These are phyloP conservation scores for Echinometra lucunter DNA, from an alignment of 53 echinoderm and acorn worm species.

Conservation along the genomic window DNA sequence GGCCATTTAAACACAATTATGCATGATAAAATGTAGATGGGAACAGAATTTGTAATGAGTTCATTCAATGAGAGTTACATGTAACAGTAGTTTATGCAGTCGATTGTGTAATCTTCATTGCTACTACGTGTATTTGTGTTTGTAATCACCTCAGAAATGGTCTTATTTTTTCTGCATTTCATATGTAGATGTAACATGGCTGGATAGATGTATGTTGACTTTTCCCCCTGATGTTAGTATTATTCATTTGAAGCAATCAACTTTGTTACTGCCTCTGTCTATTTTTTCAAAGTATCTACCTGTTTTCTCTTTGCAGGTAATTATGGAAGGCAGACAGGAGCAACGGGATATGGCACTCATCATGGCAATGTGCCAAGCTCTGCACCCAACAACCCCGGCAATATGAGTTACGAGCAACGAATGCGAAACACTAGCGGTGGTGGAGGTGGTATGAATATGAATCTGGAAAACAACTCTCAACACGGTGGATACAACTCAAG, in stretches of 20 bases:
- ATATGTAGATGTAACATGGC: neutral
- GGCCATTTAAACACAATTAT: neutral
- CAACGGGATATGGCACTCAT: constrained; percentile 76
- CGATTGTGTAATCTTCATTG: neutral
- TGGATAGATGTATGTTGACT: neutral
- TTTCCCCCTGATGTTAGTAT: neutral
- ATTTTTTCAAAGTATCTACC: neutral
- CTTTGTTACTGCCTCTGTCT: neutral
- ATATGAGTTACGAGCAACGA: constrained; percentile 76
- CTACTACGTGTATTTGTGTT: neutral
- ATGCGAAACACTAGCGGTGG: constrained; percentile 73
- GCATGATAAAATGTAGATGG: neutral
- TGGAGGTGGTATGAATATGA: constrained; percentile 74
- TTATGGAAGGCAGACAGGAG: constrained; percentile 77
- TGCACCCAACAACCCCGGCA: constrained; percentile 69
- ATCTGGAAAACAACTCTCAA: constrained; percentile 91
- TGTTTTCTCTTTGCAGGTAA: constrained; percentile 74
- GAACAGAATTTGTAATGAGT: too few relatives aligned
- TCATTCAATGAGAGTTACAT: too few relatives aligned
- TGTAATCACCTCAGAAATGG: neutral
- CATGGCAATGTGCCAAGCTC: constrained; percentile 75
- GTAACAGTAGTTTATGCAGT: too few relatives aligned
- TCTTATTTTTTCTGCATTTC: neutral
- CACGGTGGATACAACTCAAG: constrained; percentile 91
- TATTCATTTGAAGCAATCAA: neutral